Base-by-base conservation (phyloP, 2,888 invertebrate species). In the Acleris emargana region DNA sequence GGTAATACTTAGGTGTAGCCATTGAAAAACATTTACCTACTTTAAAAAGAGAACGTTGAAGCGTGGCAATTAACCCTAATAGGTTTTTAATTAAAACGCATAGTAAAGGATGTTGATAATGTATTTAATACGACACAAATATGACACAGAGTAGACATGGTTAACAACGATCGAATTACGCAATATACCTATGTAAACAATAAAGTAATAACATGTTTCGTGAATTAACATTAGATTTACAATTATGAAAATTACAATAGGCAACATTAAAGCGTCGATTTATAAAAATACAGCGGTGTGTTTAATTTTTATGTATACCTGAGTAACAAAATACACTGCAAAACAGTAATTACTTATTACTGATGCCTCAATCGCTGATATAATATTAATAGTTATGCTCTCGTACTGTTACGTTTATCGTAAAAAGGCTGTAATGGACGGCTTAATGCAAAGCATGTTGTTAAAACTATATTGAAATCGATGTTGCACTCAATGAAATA, bases 381-480 rank as follows among this genome's bases (percentile, higher is more conserved):
- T 62, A 67, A 75, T 69, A 49, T 70, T 68, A 42, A 57, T 68
- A 64, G 59, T 32, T 69, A 64, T 51, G 57, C 59, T 59, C 59
- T 67, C 69, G 58, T 63, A 49, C 63, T 32, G 53, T 49, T 38
- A 32, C 53, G 42, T 25, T 17, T 51, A 54, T 54, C 60, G 5
- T 59, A 59, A 43, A 28, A 74, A 76, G 73, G 73, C 76, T 72
- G 69, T 68, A 49, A 47, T 79, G 87, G 89, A 88, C 87, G 89
- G 88, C 80, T 73, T 71, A 17, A 77, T 78, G 81, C 82, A 73
- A 85, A 86, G 83, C 82, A 76, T 63, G 71, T 69, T 66, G 64
- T 45, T 66, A 64, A 57, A 68, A 58, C 68, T 63, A 71, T 69
- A 50, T 58, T 32, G 28, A 49, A 38, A 17, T 22, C 58, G 7